A percentile compares a stretch with the other conserved stretches of the same genome.
Evolutionary conservation across 2,888 invertebrate species (phyloP).

Genomic region (Iphiclides podalirius): DNA sequence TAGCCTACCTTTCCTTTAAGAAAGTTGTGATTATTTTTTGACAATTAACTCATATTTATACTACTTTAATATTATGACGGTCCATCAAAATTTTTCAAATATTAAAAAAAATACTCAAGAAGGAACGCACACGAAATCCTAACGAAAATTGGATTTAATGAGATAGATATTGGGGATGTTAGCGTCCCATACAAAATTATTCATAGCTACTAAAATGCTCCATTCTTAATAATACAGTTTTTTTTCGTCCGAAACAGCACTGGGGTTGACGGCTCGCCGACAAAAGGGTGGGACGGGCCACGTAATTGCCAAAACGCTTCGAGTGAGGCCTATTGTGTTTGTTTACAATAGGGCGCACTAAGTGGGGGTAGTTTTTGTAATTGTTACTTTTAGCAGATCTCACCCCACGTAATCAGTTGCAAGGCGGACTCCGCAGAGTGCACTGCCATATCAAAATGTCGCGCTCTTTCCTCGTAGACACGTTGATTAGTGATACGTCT

Average conservation of each 20-base stretch:
- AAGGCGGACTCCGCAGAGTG: constrained; percentile 44
- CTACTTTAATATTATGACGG: too few relatives aligned
- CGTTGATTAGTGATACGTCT: constrained; percentile 83
- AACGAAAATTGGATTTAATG: constrained; percentile 70
- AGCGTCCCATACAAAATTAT: constrained; percentile 75
- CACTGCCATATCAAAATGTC: constrained; percentile 79
- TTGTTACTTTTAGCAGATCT: constrained; percentile 64
- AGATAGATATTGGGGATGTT: constrained; percentile 75
- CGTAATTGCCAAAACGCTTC: constrained; percentile 79
- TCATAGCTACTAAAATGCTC: constrained; percentile 77
- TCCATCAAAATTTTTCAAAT: too few relatives aligned
- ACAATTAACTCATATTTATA: too few relatives aligned
- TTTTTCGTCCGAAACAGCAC: constrained; percentile 54
- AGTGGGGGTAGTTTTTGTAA: constrained; percentile 80
- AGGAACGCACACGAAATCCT: constrained; percentile 3
- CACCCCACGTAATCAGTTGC: constrained; percentile 60
- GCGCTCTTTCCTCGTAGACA: constrained; percentile 90
- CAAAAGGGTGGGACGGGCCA: constrained; percentile 79
- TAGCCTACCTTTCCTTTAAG: too few relatives aligned
- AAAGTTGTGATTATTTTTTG: too few relatives aligned
- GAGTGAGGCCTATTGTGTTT: constrained; percentile 74
- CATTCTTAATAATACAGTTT: constrained; percentile 62
- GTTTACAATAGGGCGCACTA: constrained; percentile 75
- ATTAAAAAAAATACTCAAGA: constrained; percentile 9
- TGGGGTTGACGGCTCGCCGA: constrained; percentile 73